phyloP scores from a whole-genome alignment of 2,888 invertebrate species.

The Alentia gelatinosa region DNA sequence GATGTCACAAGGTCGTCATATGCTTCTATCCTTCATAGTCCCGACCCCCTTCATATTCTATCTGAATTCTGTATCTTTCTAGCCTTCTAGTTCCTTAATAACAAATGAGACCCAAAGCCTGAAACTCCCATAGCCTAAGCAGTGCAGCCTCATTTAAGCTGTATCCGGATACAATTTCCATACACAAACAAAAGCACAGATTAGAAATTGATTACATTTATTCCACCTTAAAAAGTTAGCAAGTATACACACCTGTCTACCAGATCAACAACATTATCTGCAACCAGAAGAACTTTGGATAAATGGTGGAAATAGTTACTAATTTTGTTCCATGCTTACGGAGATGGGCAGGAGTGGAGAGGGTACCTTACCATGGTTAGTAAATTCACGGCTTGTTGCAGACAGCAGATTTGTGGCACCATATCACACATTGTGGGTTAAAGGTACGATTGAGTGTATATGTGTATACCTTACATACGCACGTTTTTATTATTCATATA shows the following conservation, averaged over 20 bases:
- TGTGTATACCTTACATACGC: too few species aligned
- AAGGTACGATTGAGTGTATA: too few species aligned
- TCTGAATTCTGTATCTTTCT: too few species aligned
- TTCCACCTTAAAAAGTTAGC: slow-evolving; percentile 23
- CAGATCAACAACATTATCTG: neutral
- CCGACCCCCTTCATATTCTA: too few species aligned
- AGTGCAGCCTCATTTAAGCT: too few species aligned
- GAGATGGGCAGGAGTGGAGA: neutral
- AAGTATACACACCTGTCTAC: neutral
- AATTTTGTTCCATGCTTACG: neutral
- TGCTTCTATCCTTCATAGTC: too few species aligned
- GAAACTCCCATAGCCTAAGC: too few species aligned
- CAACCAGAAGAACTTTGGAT: neutral
- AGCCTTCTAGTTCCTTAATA: too few species aligned
- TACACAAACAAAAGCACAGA: neutral
- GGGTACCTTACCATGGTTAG: neutral
- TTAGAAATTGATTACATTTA: slow-evolving; percentile 35
- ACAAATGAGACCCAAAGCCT: too few species aligned
- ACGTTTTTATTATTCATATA: too few species aligned
- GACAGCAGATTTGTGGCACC: neutral
- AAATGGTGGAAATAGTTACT: neutral
- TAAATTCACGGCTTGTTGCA: neutral
- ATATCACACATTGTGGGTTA: neutral
- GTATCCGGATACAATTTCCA: too few species aligned
- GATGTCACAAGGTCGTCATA: too few species aligned